A percentile compares a stretch with the other conserved stretches of the same genome.
Conservation (phyloP, 2,888 invertebrate genomes). For the Drosophila lacicola region DNA sequence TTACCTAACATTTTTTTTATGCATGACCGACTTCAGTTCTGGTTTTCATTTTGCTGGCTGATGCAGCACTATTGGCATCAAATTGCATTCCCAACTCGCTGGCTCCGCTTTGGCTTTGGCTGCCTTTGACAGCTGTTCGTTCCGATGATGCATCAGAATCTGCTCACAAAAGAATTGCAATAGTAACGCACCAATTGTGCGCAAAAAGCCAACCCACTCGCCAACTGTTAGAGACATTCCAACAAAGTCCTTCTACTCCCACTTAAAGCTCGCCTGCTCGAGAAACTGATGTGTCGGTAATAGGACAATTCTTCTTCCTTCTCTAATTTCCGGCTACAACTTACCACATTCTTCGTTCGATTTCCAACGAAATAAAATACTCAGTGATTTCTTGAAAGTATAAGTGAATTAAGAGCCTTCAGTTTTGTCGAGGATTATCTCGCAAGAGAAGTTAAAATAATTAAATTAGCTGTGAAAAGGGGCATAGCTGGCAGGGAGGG, state of each 20-base stretch:
- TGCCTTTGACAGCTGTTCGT: not conserved
- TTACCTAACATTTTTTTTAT: not conserved
- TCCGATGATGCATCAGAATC: not conserved
- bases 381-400: no score
- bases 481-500: no score
- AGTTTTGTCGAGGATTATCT: no score
- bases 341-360: no score
- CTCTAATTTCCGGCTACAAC: no score
- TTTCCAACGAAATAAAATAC: no score
- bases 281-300: not conserved
- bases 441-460: no score
- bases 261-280: not conserved
- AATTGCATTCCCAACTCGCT: not conserved
- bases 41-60: not conserved
- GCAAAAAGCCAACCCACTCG: not conserved
- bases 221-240: not conserved
- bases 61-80: not conserved
- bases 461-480: no score
- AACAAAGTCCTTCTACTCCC: not conserved
- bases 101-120: not conserved
- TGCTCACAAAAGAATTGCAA: constrained; percentile 1
- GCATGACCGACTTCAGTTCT: not conserved
- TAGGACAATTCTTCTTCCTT: not conserved
- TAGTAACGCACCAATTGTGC: not conserved
- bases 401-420: no score